Evolutionary conservation across 1,140 invertebrate species (phyloP).

Genomic region (Phenacoccus solenopsis): DNA sequence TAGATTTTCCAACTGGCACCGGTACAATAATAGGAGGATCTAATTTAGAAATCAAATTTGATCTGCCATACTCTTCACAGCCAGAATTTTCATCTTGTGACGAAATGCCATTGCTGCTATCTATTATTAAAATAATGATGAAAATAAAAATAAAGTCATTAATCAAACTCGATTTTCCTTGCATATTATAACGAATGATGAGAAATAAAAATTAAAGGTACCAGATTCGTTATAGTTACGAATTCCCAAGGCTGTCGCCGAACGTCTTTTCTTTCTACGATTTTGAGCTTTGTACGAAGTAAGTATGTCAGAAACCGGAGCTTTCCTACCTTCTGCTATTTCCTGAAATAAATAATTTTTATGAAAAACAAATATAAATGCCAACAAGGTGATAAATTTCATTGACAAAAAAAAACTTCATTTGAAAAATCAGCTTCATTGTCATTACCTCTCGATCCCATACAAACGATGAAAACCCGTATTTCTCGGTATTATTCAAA

Average conservation of each 20-base stretch:
- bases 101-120: conserved; percentile 6
- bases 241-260: not conserved
- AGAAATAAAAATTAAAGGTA: not conserved
- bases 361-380: not conserved
- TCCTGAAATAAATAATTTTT: not conserved
- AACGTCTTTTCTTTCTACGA: not conserved
- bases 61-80: not conserved
- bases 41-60: not conserved
- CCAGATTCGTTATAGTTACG: conserved; percentile 8
- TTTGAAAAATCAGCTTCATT: too few relatives aligned
- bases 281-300: not conserved
- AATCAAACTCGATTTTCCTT: not conserved
- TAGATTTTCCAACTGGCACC: conserved; percentile 7
- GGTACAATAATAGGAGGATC: not conserved
- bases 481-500: not conserved
- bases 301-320: not conserved
- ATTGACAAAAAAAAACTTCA: too few relatives aligned
- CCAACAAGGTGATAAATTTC: not conserved
- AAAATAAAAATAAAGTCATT: not conserved
- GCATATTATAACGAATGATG: too few relatives aligned
- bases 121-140: not conserved
- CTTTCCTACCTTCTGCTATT: not conserved
- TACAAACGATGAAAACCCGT: not conserved
- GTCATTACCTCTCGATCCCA: not conserved
- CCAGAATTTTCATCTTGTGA: not conserved